Percentiles rank a stretch among this genome's conserved stretches.
phyloP scores from a whole-genome alignment of 2,113 vertebrate species.

The Dissostichus mawsoni region DNA sequence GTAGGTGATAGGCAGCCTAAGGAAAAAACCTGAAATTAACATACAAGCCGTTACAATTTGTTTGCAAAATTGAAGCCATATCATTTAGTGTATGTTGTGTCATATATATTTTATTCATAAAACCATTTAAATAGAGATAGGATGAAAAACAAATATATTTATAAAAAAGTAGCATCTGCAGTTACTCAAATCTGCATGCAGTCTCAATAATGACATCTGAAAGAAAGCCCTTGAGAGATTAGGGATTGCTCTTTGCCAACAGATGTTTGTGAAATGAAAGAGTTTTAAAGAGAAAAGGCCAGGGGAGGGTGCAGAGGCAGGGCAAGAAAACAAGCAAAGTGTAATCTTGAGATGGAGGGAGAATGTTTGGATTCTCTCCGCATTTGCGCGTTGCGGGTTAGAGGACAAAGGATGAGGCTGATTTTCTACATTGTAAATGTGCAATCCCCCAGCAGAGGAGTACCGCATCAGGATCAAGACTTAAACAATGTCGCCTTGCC shows the following conservation, averaged over 20 bases:
- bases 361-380: slow-evolving; percentile 61
- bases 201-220: slow-evolving; percentile 77
- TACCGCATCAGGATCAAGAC: slow-evolving; percentile 76
- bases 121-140: slow-evolving; percentile 61
- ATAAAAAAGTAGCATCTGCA: slow-evolving; percentile 54
- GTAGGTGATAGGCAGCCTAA: not conserved
- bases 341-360: slow-evolving; percentile 77
- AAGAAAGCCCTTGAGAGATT: slow-evolving; percentile 77
- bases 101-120: slow-evolving; percentile 42
- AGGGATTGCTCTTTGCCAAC: slow-evolving; percentile 77
- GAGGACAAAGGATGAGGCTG: slow-evolving; percentile 64
- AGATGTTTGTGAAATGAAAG: slow-evolving; percentile 81
- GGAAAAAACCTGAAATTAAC: not conserved
- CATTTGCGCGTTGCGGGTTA: slow-evolving; percentile 34
- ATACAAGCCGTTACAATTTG: not conserved
- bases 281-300: slow-evolving; percentile 52
- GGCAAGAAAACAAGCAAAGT: slow-evolving; percentile 60
- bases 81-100: slow-evolving; percentile 45
- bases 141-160: slow-evolving; percentile 8
- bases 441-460: slow-evolving; percentile 61
- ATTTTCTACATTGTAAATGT: slow-evolving; percentile 74
- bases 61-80: slow-evolving; percentile 25
- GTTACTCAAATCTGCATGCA: slow-evolving; percentile 72
- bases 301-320: slow-evolving; percentile 41
- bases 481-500: slow-evolving; percentile 74